Conservation (phyloP, 2,797 vertebrate genomes). For the Tinamus major region DNA sequence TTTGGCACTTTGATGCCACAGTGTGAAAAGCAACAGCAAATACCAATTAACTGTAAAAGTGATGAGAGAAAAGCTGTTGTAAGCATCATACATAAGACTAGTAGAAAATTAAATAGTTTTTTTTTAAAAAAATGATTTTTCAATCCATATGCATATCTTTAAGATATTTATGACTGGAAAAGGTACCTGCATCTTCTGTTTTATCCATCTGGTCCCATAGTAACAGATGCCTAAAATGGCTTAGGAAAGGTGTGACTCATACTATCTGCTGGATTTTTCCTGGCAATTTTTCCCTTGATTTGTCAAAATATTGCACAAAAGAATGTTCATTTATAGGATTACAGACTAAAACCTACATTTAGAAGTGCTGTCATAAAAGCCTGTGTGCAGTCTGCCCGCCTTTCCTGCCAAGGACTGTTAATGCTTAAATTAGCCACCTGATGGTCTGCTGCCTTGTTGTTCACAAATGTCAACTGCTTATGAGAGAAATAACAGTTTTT, state of each 20-base stretch:
- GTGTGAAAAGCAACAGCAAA: not conserved
- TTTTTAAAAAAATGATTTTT: not conserved
- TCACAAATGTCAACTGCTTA: conserved; percentile 71
- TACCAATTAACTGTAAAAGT: not conserved
- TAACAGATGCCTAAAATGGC: conserved; percentile 74
- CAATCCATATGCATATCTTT: conserved; percentile 3
- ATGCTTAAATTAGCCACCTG: conserved; percentile 71
- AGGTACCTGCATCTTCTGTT: conserved; percentile 65
- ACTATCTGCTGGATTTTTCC: conserved; percentile 73
- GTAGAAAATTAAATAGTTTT: not conserved
- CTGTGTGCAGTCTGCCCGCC: conserved; percentile 62
- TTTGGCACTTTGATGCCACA: not conserved
- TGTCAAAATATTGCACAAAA: conserved; percentile 79
- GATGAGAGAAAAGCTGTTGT: conserved; percentile 7
- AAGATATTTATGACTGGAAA: conserved; percentile 50
- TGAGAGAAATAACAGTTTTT: conserved; percentile 39
- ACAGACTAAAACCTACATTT: conserved; percentile 73
- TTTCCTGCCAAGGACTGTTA: conserved; percentile 73
- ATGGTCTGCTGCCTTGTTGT: conserved; percentile 69
- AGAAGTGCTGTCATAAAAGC: conserved; percentile 73
- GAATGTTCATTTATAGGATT: conserved; percentile 73
- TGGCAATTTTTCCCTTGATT: conserved; percentile 70
- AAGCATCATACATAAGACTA: not conserved
- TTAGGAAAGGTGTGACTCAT: conserved; percentile 75
- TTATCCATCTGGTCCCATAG: conserved; percentile 65